Conservation (phyloP, 2,797 vertebrate genomes). For the Gallirallus australis region DNA sequence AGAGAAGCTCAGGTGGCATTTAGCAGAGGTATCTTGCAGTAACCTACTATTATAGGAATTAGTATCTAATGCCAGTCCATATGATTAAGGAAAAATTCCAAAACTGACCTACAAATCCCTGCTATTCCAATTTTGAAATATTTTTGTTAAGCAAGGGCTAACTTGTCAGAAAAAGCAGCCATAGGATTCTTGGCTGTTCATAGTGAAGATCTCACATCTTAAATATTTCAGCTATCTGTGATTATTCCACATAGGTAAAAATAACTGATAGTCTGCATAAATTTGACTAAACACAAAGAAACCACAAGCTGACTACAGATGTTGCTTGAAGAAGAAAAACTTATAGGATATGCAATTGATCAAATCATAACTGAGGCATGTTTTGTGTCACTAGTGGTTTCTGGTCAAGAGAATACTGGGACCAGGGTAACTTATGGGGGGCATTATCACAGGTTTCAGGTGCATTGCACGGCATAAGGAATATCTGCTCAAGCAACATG, state of each 20-base stretch:
- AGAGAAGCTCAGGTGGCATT: background rate
- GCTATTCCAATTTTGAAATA: background rate
- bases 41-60: background rate
- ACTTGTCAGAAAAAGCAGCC: background rate
- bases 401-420: background rate
- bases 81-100: background rate
- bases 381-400: background rate
- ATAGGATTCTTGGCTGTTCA: background rate
- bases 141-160: background rate
- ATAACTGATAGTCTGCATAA: background rate
- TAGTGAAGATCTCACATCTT: slow-evolving; percentile 12
- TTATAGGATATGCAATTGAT: background rate
- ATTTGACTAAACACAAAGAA: background rate
- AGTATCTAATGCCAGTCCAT: background rate
- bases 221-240: slow-evolving; percentile 41
- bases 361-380: background rate
- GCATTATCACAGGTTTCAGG: background rate
- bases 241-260: slow-evolving; percentile 34
- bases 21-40: background rate
- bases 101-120: background rate
- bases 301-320: background rate
- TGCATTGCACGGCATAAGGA: background rate
- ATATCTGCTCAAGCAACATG: background rate
- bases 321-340: background rate
- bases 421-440: background rate